Percentiles rank a stretch among this genome's conserved stretches.
Conservation (phyloP, 2,797 vertebrate species). For the Pyrrhura leucotis region DNA sequence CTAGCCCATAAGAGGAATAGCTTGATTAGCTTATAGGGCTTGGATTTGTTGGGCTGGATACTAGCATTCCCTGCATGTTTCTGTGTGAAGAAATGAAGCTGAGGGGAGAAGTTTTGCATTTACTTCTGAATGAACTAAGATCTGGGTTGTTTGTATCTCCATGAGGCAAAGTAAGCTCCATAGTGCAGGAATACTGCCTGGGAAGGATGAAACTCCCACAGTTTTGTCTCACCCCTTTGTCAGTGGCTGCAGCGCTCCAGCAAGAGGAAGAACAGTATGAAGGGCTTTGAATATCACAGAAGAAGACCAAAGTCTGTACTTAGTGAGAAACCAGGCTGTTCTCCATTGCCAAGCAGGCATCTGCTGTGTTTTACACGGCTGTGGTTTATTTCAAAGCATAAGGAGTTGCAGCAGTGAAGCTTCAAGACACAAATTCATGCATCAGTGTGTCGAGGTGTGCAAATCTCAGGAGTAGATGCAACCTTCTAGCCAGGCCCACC, state of each 20-base stretch:
- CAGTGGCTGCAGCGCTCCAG: not conserved
- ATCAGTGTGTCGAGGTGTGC: not conserved
- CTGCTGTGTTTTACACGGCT: not conserved
- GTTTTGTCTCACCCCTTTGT: not conserved
- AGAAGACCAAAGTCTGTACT: not conserved
- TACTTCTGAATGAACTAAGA: not conserved
- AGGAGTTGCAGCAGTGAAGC: not conserved
- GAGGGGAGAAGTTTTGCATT: not conserved
- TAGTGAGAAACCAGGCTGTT: not conserved
- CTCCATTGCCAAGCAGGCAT: not conserved
- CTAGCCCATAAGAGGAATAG: not conserved
- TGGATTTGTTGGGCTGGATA: not conserved
- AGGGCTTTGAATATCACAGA: not conserved
- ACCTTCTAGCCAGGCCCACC: not conserved
- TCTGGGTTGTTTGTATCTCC: not conserved
- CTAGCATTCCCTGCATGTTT: not conserved
- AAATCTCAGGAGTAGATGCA: not conserved
- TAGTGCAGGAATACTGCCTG: not conserved
- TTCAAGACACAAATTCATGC: not conserved
- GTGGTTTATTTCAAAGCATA: conserved; percentile 24
- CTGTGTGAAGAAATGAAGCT: not conserved
- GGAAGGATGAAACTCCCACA: not conserved
- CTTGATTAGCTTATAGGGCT: not conserved
- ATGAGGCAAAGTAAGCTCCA: not conserved
- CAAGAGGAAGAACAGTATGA: not conserved